phyloP scores from a whole-genome alignment of 1,140 invertebrate genomes.

The Drosophila auraria region DNA sequence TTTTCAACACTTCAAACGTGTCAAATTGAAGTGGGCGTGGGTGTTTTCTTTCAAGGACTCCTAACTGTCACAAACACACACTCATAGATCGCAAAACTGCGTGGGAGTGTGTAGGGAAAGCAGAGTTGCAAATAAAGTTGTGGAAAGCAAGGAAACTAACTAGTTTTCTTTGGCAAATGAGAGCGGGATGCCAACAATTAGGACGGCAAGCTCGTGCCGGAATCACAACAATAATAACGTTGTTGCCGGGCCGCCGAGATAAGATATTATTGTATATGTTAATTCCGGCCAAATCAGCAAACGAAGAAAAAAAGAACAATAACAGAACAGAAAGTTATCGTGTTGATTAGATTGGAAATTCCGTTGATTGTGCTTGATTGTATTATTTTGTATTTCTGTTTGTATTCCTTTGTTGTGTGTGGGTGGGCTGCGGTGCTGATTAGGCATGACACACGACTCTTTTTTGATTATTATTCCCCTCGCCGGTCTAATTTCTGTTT shows the following conservation, averaged over 20 bases:
- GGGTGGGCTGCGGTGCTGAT: slow-evolving; percentile 15
- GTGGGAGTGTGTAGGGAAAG: background rate
- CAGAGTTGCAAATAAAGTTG: slow-evolving; percentile 20
- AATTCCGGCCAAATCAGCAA: slow-evolving; percentile 46
- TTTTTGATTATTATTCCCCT: slow-evolving; percentile 15
- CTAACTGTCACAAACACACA: slow-evolving; percentile 46
- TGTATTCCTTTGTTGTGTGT: slow-evolving; percentile 14
- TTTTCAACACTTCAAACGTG: slow-evolving; percentile 64
- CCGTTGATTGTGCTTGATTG: slow-evolving; percentile 41
- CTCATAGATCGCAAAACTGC: background rate
- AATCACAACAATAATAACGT: slow-evolving; percentile 29
- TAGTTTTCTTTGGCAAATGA: background rate
- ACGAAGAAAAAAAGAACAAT: slow-evolving; percentile 17
- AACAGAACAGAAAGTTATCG: slow-evolving; percentile 51
- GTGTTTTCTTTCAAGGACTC: slow-evolving; percentile 25
- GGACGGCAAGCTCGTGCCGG: background rate
- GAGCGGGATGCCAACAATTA: slow-evolving; percentile 4
- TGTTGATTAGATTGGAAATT: slow-evolving; percentile 70
- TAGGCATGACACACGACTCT: slow-evolving; percentile 40
- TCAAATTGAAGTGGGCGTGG: slow-evolving; percentile 56
- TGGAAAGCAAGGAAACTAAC: background rate
- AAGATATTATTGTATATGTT: slow-evolving; percentile 40
- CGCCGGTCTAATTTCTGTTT: slow-evolving; percentile 22
- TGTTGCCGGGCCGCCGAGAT: slow-evolving; percentile 18
- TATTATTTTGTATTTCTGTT: slow-evolving; percentile 23